phyloP scores from a whole-genome alignment of 2,797 vertebrate species.

The Novumbra hubbsi region DNA sequence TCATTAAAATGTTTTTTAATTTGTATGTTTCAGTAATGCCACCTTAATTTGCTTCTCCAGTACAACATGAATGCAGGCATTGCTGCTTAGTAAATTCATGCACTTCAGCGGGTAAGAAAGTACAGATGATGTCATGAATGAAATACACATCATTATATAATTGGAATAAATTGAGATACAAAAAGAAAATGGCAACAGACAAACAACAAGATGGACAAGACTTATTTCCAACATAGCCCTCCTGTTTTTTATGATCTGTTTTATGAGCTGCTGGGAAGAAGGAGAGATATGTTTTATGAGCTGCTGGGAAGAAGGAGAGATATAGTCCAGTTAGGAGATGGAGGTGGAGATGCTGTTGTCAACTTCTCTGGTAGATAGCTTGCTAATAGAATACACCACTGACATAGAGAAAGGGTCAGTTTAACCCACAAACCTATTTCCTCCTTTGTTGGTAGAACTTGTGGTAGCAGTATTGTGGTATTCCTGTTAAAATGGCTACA shows the following conservation, averaged over 20 bases:
- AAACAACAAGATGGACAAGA: neutral
- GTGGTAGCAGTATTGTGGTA: neutral
- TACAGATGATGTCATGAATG: neutral
- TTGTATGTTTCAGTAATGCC: neutral
- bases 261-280: neutral
- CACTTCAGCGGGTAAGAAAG: neutral
- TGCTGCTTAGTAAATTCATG: neutral
- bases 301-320: neutral
- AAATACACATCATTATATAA: neutral
- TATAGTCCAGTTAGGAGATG: conserved; percentile 1
- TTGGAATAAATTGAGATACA: neutral
- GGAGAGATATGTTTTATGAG: neutral
- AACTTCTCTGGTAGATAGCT: neutral
- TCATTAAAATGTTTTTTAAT: neutral
- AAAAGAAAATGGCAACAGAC: neutral
- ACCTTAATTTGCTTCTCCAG: neutral
- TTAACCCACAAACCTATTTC: neutral
- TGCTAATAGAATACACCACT: neutral
- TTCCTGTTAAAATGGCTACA: neutral
- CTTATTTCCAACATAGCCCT: neutral
- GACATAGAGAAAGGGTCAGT: neutral
- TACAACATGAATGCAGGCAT: neutral
- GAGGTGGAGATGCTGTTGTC: neutral
- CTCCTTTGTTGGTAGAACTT: neutral
- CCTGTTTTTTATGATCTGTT: neutral